These are phyloP conservation scores for Sarcoramphus papa DNA, from an alignment of 2,797 vertebrate species.

Conservation along the genomic window DNA sequence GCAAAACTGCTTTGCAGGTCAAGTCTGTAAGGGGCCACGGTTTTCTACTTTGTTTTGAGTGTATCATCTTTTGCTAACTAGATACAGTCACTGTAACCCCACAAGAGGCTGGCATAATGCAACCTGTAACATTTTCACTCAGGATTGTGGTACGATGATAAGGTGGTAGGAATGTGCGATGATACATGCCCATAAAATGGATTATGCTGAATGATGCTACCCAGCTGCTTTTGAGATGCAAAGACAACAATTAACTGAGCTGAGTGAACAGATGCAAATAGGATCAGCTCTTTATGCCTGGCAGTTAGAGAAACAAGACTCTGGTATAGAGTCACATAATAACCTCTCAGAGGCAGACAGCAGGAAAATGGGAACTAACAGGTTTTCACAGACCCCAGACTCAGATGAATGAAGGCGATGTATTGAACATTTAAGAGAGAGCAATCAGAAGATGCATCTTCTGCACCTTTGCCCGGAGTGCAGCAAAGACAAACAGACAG, in stretches of 20 bases:
- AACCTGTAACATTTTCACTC: not conserved
- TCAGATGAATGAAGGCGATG: not conserved
- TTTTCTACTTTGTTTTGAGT: not conserved
- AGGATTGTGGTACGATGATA: fast-evolving
- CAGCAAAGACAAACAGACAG: not conserved
- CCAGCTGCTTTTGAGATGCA: conserved; percentile 10
- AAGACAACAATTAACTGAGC: conserved; percentile 8
- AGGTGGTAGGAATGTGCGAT: not conserved
- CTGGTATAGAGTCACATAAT: not conserved
- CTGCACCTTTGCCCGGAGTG: not conserved
- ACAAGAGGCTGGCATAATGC: not conserved
- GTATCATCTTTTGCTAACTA: not conserved
- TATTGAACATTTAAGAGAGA: not conserved
- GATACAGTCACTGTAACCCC: not conserved
- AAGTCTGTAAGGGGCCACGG: not conserved
- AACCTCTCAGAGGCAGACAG: not conserved
- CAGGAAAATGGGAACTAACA: not conserved
- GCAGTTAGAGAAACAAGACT: not conserved
- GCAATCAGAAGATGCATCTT: not conserved
- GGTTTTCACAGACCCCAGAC: not conserved
- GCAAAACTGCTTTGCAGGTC: not conserved
- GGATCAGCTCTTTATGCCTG: not conserved
- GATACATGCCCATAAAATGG: not conserved
- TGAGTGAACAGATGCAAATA: not conserved
- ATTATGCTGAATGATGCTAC: not conserved